phyloP scores from a whole-genome alignment of 2,797 vertebrate species.

The Centroberyx gerrardi region DNA sequence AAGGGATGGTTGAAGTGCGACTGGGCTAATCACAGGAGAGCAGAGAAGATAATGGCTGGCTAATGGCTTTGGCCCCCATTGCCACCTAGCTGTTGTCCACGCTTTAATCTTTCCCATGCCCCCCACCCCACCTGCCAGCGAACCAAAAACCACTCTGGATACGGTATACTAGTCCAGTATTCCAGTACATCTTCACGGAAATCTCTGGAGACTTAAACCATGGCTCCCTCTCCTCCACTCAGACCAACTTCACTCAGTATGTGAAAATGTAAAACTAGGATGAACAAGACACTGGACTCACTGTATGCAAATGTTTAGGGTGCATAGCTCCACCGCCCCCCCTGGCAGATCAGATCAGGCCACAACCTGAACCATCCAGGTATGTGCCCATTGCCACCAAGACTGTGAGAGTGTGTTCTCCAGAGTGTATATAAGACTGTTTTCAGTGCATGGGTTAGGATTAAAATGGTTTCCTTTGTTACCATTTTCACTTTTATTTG shows the following conservation, averaged over 20 bases:
- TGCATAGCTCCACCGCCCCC: no score
- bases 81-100: constrained; percentile 35
- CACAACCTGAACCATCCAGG: no score
- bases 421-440: neutral
- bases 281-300: neutral
- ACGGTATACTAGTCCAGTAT: neutral
- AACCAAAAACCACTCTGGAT: constrained; percentile 13
- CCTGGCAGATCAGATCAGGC: no score
- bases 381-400: neutral
- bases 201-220: neutral
- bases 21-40: constrained; percentile 61
- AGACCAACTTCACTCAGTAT: no score
- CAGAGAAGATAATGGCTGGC: constrained; percentile 47
- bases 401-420: neutral
- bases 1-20: constrained; percentile 33
- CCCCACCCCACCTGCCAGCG: constrained; percentile 25
- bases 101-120: constrained; percentile 38
- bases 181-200: neutral
- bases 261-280: no score
- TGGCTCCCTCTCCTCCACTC: no score
- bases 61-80: constrained; percentile 61
- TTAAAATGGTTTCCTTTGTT: no score
- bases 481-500: no score
- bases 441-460: no score
- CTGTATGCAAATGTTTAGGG: no score